A percentile compares a stretch with the other conserved stretches of the same genome.
Evolutionary conservation across 2,797 vertebrate species (phyloP).

Genomic region (Lepus townsendii): DNA sequence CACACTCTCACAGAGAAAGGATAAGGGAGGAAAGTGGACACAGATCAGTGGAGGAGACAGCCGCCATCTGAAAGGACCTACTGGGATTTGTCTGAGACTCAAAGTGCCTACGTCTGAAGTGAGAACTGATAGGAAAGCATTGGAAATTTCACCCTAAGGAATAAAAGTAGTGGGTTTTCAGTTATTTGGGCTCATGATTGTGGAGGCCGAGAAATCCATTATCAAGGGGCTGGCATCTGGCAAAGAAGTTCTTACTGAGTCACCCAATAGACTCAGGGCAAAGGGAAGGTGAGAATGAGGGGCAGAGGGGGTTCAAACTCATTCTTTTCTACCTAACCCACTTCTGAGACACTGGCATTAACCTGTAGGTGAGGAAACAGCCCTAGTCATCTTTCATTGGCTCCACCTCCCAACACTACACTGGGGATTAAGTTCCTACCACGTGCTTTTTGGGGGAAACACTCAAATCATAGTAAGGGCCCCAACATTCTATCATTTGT

Average conservation of each 20-base stretch:
- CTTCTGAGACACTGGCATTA: neutral
- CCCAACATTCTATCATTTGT: neutral
- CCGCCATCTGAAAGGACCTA: conserved; percentile 21
- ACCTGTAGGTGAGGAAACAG: neutral
- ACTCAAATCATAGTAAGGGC: neutral
- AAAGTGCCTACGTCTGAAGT: neutral
- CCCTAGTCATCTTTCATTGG: neutral
- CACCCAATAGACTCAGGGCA: neutral
- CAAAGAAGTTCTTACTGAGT: neutral
- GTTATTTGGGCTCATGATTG: neutral
- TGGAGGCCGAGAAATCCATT: neutral
- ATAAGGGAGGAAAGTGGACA: neutral
- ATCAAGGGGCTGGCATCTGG: neutral
- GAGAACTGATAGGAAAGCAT: neutral
- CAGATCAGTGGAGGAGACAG: conserved; percentile 7
- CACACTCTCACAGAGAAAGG: neutral
- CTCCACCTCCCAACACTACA: no score
- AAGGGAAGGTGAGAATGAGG: neutral
- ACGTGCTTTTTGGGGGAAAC: neutral
- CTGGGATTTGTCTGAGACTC: neutral
- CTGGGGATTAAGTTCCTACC: neutral
- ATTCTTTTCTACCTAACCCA: neutral
- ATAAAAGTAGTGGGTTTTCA: conserved; percentile 21
- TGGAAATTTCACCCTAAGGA: neutral
- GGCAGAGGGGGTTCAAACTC: neutral